Evolutionary conservation across 37 sponge, comb jelly and placozoan genomes (phyloP).

Genomic region (Petrosia ficiformis): DNA sequence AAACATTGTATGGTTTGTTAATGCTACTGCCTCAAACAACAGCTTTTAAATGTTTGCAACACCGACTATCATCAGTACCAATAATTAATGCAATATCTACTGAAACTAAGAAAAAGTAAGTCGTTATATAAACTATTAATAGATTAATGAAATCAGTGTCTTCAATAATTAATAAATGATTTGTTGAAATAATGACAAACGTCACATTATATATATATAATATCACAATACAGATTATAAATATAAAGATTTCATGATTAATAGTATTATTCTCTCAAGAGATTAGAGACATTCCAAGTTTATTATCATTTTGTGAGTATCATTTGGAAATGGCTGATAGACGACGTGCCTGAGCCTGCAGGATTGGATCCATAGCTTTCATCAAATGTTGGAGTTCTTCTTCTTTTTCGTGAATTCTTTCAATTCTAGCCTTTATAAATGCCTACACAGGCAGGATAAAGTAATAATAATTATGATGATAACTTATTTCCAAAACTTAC

Average conservation of each 20-base stretch:
- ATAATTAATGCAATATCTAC: not conserved
- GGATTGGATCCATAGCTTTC: conserved; percentile 26
- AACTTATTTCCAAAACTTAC: conserved; percentile 13
- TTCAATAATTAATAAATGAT: not conserved
- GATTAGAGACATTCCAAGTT: no score
- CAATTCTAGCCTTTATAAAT: conserved; percentile 30
- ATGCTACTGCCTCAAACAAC: conserved; percentile 95
- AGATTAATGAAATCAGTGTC: not conserved
- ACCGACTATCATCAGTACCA: conserved; percentile 85
- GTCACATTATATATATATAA: not conserved
- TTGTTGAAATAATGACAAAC: not conserved
- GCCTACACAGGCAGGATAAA: conserved; percentile 5
- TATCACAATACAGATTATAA: no score
- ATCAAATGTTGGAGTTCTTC: conserved; percentile 30
- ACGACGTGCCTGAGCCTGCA: no score
- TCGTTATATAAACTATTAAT: not conserved
- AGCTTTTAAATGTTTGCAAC: conserved; percentile 77
- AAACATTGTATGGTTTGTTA: conserved; percentile 87
- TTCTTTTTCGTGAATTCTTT: conserved; percentile 39
- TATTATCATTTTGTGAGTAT: no score
- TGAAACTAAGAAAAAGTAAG: conserved; percentile 9
- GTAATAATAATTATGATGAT: not conserved
- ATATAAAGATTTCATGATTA: no score
- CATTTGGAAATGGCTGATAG: no score
- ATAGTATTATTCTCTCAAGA: no score